A percentile compares a stretch with the other conserved stretches of the same genome.
Evolutionary conservation across 1,140 invertebrate species (phyloP).

Genomic region (Pogonomyrmex barbatus): DNA sequence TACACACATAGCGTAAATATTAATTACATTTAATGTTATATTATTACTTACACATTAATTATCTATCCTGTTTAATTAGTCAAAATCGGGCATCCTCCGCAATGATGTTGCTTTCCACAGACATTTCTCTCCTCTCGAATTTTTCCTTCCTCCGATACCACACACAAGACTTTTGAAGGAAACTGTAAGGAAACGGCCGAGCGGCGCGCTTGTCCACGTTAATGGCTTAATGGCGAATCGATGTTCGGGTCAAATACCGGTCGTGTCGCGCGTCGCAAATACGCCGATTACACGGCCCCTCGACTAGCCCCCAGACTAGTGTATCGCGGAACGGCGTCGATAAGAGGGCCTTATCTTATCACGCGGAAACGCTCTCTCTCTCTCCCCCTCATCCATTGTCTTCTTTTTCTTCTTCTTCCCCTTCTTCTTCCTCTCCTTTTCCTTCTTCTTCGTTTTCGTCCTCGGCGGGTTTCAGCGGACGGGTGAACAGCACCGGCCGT

Average conservation of each 20-base stretch:
- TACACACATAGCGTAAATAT: background rate
- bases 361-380: conserved; percentile 80
- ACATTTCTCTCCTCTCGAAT: background rate
- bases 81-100: background rate
- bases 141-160: background rate
- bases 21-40: background rate
- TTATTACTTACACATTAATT: background rate
- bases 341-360: conserved; percentile 84
- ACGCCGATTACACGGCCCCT: conserved; percentile 69
- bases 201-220: conserved; percentile 62
- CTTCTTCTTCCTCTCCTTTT: background rate
- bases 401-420: conserved; percentile 30
- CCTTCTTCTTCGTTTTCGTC: conserved; percentile 8
- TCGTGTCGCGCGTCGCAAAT: conserved; percentile 68
- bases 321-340: conserved; percentile 76
- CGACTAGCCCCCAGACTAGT: conserved; percentile 40
- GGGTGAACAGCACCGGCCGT: conserved; percentile 84
- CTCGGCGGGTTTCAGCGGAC: conserved; percentile 63
- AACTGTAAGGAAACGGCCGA: conserved; percentile 44
- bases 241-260: conserved; percentile 78
- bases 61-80: background rate
- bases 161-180: conserved; percentile 35
- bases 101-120: background rate
- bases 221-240: conserved; percentile 83
- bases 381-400: conserved; percentile 41